phyloP scores from a whole-genome alignment of 53 echinoderm and acorn worm species.

The Antedon mediterranea region DNA sequence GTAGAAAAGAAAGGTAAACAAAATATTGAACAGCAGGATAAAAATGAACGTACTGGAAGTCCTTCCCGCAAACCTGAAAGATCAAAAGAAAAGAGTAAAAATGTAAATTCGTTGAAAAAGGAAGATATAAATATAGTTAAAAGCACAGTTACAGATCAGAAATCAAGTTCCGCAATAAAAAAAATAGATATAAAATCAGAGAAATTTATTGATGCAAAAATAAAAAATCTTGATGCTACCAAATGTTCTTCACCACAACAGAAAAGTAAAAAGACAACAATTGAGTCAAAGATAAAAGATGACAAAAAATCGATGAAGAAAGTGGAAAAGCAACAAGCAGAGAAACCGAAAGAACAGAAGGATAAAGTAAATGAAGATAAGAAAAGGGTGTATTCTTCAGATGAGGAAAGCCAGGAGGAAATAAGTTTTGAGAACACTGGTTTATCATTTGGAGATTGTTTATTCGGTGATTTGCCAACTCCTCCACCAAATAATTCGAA shows the following conservation, averaged over 20 bases:
- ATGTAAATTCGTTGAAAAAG: too few species aligned
- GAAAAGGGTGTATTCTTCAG: neutral
- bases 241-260: neutral
- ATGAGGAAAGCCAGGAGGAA: neutral
- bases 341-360: neutral
- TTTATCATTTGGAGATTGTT: conserved; percentile 71
- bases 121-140: too few species aligned
- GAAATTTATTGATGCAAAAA: too few species aligned
- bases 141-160: too few species aligned
- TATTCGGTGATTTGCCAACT: conserved; percentile 12
- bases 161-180: too few species aligned
- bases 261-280: neutral
- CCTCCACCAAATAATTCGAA: neutral
- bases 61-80: neutral
- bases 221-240: too few species aligned
- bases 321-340: neutral
- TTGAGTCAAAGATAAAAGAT: neutral
- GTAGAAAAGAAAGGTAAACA: neutral
- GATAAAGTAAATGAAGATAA: neutral
- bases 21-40: neutral
- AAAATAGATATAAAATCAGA: too few species aligned
- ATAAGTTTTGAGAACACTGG: conserved; percentile 43
- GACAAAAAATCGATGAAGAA: neutral
- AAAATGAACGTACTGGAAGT: neutral
- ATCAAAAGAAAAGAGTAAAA: too few species aligned